These are phyloP conservation scores for Danio kyathit DNA, from an alignment of 2,797 vertebrate genomes.

Conservation along the genomic window DNA sequence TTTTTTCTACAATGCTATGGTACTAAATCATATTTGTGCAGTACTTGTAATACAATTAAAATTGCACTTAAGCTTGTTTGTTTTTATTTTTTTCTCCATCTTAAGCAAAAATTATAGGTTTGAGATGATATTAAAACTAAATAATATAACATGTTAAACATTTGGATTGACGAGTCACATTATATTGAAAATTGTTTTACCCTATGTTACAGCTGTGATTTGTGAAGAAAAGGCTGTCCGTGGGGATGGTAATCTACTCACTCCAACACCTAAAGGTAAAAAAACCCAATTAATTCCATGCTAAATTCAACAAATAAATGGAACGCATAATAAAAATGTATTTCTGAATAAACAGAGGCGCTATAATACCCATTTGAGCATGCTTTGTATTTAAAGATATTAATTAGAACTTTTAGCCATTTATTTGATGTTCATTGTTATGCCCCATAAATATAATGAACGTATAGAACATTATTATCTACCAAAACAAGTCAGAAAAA, in stretches of 20 bases:
- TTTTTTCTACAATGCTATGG: too few relatives aligned
- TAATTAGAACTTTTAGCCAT: neutral
- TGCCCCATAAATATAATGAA: neutral
- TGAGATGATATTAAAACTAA: neutral
- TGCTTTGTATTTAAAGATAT: slow-evolving; percentile 4
- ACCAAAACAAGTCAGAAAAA: neutral
- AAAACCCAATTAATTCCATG: neutral
- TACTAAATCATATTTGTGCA: too few relatives aligned
- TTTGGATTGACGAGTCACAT: too few relatives aligned
- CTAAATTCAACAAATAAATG: neutral
- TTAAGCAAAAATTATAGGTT: neutral
- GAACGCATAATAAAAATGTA: neutral
- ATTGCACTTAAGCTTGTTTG: neutral
- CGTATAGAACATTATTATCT: neutral
- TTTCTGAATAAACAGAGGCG: neutral
- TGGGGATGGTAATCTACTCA: neutral
- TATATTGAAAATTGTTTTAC: too few relatives aligned
- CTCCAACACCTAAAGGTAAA: neutral
- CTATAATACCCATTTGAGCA: neutral
- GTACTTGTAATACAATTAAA: too few relatives aligned
- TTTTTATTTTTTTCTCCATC: neutral
- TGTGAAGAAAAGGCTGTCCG: neutral
- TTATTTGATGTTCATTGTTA: neutral
- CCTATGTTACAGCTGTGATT: slow-evolving; percentile 33
- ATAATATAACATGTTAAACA: neutral